Conservation (phyloP, 2,113 vertebrate species). For the Hiodon alosoides region DNA sequence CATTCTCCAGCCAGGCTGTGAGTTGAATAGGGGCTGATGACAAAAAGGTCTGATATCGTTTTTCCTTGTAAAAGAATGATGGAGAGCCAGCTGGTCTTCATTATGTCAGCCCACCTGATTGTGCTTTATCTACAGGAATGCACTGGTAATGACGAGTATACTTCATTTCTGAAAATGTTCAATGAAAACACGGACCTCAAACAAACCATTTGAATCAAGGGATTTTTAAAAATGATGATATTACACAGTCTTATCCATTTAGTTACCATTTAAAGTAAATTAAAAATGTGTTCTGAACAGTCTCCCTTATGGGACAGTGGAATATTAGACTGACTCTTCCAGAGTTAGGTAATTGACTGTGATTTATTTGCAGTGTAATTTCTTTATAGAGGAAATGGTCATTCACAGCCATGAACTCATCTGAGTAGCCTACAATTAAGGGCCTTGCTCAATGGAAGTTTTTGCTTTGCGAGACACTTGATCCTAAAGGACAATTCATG, state of each 20-base stretch:
- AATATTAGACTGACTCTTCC: constrained; percentile 13
- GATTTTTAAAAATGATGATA: background rate
- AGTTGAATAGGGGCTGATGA: background rate
- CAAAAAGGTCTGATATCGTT: background rate
- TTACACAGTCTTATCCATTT: background rate
- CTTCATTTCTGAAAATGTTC: background rate
- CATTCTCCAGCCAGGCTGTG: background rate
- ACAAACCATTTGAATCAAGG: background rate
- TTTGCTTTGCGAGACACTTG: background rate
- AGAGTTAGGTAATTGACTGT: constrained; percentile 16
- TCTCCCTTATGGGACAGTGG: background rate
- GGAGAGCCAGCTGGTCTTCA: constrained; percentile 11
- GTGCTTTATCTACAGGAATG: background rate
- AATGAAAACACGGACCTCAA: background rate
- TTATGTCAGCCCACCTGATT: constrained; percentile 23
- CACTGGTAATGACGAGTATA: background rate
- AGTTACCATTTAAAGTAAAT: constrained; percentile 24
- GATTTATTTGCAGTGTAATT: constrained; percentile 23
- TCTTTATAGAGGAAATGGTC: constrained; percentile 27
- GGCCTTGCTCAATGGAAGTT: constrained; percentile 8
- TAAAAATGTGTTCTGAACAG: constrained; percentile 12
- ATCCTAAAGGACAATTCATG: background rate
- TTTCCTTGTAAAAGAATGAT: constrained; percentile 22
- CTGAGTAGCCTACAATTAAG: constrained; percentile 16
- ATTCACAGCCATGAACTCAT: constrained; percentile 29